These are phyloP conservation scores for Oppia nitens DNA, from an alignment of 1,140 invertebrate species.

Conservation along the genomic window DNA sequence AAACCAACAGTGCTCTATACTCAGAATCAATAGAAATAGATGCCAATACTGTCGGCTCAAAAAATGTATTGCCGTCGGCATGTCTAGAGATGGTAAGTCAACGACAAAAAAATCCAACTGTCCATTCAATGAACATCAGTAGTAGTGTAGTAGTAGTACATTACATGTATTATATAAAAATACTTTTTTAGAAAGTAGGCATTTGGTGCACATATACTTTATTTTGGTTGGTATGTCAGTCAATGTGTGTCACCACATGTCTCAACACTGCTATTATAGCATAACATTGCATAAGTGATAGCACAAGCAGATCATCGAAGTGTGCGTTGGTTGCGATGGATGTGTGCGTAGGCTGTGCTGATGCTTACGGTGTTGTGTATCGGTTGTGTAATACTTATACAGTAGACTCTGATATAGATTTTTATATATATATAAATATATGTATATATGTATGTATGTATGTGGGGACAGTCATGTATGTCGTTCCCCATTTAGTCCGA, in stretches of 20 bases:
- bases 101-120: too few relatives aligned
- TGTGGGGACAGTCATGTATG: neutral
- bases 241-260: neutral
- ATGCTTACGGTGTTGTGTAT: neutral
- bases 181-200: too few relatives aligned
- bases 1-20: slow-evolving; percentile 90
- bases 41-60: slow-evolving; percentile 93
- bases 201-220: neutral
- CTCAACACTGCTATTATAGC: neutral
- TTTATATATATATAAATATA: too few relatives aligned
- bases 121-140: neutral
- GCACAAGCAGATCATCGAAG: too few relatives aligned
- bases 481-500: neutral
- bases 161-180: too few relatives aligned
- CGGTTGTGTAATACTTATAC: neutral
- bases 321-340: neutral
- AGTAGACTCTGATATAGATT: too few relatives aligned
- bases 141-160: neutral
- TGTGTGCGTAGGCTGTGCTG: neutral
- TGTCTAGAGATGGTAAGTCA: slow-evolving; percentile 87
- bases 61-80: slow-evolving; percentile 94
- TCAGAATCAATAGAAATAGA: slow-evolving; percentile 87
- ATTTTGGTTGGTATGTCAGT: neutral
- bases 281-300: too few relatives aligned
- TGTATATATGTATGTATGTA: too few relatives aligned